Evolutionary conservation across 2,797 vertebrate species (phyloP).

Genomic region (Neosilurus mollespiculum): DNA sequence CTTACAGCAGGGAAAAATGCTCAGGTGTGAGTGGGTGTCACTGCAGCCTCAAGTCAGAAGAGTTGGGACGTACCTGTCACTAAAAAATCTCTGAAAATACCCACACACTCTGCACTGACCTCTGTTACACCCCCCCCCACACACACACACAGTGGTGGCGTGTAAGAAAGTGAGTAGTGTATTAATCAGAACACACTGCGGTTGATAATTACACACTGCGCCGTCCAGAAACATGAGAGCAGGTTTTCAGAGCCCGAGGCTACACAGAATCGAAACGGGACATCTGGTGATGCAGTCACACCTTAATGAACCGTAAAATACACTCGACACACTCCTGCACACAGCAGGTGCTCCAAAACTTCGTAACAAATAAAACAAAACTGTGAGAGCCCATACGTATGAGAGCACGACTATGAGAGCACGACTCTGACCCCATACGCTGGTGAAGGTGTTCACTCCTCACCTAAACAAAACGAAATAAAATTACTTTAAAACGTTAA

Average conservation of each 20-base stretch:
- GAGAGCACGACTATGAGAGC: no score
- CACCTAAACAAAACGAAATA: no score
- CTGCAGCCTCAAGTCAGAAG: conserved; percentile 43
- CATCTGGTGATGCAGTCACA: conserved; percentile 26
- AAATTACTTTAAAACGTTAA: no score
- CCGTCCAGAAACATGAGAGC: conserved; percentile 34
- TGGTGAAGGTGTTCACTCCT: no score
- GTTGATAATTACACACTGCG: conserved; percentile 58
- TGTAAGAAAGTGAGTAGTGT: conserved; percentile 11
- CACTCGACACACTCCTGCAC: background rate
- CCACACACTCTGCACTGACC: conserved; percentile 23
- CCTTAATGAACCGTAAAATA: background rate
- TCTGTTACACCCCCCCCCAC: background rate
- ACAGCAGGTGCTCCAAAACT: conserved; percentile 7
- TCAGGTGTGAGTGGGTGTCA: background rate
- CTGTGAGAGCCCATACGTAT: no score
- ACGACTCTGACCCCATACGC: no score
- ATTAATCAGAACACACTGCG: conserved; percentile 10
- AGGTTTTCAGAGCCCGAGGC: conserved; percentile 59
- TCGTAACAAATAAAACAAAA: background rate
- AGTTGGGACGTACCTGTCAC: conserved; percentile 55
- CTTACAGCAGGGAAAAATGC: background rate
- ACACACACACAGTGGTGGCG: conserved; percentile 23
- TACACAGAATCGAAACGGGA: conserved; percentile 43
- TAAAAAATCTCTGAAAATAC: conserved; percentile 59